phyloP scores from a whole-genome alignment of 1,140 invertebrate species.

The Sitobion miscanthi region DNA sequence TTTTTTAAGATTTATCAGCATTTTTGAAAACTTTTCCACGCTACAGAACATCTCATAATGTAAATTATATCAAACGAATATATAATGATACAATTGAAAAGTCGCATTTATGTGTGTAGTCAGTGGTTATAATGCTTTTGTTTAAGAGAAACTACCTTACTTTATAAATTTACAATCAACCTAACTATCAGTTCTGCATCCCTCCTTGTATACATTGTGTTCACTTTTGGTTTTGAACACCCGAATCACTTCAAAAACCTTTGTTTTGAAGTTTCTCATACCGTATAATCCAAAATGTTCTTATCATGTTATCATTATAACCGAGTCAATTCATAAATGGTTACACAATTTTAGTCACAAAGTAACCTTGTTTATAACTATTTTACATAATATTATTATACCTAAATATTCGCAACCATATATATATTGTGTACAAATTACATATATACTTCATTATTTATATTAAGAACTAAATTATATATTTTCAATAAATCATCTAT shows the following conservation, averaged over 20 bases:
- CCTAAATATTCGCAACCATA: neutral
- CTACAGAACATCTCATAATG: neutral
- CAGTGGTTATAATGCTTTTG: neutral
- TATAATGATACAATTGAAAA: neutral
- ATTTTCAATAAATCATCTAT: neutral
- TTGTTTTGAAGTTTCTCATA: constrained; percentile 21
- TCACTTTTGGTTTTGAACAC: constrained; percentile 15
- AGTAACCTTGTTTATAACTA: neutral
- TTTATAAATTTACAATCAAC: constrained; percentile 11
- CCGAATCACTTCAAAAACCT: constrained; percentile 16
- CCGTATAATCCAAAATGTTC: neutral
- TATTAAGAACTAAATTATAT: neutral
- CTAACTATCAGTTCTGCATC: constrained; percentile 12
- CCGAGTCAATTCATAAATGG: neutral
- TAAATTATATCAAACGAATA: neutral
- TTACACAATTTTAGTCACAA: neutral
- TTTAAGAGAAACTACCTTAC: neutral
- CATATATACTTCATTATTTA: neutral
- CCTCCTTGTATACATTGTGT: neutral
- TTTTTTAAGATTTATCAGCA: neutral
- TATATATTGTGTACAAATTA: neutral
- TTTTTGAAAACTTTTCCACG: neutral
- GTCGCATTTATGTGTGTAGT: neutral
- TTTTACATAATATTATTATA: neutral
- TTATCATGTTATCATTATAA: constrained; percentile 9